Percentiles rank a stretch among this genome's conserved stretches.
phyloP scores from a whole-genome alignment of 2,113 vertebrate species.

The Lophochroa leadbeateri region DNA sequence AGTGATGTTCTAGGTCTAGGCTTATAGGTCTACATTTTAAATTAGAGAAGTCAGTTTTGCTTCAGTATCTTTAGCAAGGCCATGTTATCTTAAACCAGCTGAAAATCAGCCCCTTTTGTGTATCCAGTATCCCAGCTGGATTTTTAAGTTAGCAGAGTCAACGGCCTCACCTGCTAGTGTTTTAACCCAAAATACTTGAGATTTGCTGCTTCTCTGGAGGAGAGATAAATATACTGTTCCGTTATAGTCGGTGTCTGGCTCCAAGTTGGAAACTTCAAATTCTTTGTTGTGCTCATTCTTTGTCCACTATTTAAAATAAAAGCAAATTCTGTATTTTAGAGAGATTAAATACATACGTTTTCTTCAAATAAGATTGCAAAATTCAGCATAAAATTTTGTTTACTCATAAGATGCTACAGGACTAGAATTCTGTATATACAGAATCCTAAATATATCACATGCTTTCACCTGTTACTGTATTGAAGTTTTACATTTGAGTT shows the following conservation, averaged over 20 bases:
- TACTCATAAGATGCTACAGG: not conserved
- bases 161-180: slow-evolving; percentile 72
- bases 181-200: slow-evolving; percentile 62
- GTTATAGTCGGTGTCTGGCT: slow-evolving; percentile 71
- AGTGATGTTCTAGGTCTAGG: not conserved
- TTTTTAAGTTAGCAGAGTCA: not conserved
- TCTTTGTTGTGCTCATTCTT: slow-evolving; percentile 51
- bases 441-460: not conserved
- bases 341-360: not conserved
- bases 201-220: slow-evolving; percentile 51
- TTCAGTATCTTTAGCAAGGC: not conserved
- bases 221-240: slow-evolving; percentile 32
- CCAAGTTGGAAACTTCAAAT: slow-evolving; percentile 70
- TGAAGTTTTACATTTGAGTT: not conserved
- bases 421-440: not conserved
- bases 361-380: not conserved
- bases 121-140: not conserved
- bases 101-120: not conserved
- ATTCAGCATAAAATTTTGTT: not conserved
- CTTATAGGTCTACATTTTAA: not conserved
- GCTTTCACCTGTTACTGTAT: not conserved
- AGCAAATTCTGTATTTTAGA: not conserved
- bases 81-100: not conserved
- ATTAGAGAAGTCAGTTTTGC: not conserved
- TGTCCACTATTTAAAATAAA: slow-evolving; percentile 49